Evolutionary conservation across 2,113 vertebrate species (phyloP).

Genomic region (Cathartes aura): DNA sequence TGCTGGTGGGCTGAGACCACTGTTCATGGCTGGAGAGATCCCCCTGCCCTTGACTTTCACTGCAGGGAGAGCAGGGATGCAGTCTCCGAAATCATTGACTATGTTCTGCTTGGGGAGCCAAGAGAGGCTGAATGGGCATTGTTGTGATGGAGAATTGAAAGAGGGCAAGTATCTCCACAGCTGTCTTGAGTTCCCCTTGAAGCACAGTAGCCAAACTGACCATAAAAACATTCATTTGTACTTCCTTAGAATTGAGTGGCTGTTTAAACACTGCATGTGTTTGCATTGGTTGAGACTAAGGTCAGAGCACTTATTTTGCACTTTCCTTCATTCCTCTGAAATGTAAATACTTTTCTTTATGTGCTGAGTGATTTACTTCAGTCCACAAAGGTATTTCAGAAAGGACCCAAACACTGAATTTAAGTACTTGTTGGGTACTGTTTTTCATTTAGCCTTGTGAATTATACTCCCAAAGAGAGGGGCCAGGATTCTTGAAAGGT

Average conservation of each 20-base stretch:
- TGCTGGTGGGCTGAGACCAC: neutral
- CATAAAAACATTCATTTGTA: neutral
- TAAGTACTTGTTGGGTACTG: neutral
- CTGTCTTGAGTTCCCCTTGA: neutral
- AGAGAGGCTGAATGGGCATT: neutral
- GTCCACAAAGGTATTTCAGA: neutral
- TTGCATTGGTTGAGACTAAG: neutral
- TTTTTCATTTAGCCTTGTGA: neutral
- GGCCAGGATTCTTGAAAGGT: neutral
- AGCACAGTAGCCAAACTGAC: neutral
- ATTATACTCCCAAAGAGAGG: neutral
- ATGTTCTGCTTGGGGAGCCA: neutral
- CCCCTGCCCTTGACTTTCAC: neutral
- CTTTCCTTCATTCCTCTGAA: neutral
- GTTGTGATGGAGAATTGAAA: neutral
- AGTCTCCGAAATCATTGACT: neutral
- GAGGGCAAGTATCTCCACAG: neutral
- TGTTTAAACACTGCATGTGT: neutral
- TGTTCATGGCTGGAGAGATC: neutral
- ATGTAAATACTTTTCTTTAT: neutral
- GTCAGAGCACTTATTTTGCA: neutral
- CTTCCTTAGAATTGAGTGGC: neutral
- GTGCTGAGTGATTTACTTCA: neutral
- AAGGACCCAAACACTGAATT: neutral
- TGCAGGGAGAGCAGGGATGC: neutral